Conservation (phyloP, 1,140 invertebrate species). For the Acromyrmex heyeri region DNA sequence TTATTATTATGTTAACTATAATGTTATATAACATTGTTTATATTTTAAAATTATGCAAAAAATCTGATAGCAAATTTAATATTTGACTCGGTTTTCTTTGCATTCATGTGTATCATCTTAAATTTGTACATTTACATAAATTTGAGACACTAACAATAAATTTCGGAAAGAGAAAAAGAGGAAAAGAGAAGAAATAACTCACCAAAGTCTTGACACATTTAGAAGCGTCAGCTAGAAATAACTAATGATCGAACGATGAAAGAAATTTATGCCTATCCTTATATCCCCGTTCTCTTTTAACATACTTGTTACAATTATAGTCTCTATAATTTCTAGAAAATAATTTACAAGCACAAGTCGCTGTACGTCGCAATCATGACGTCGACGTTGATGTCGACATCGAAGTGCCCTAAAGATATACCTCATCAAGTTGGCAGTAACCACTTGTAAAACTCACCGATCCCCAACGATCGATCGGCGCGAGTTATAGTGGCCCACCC, state of each 20-base stretch:
- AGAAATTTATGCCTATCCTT: background rate
- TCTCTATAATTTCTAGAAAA: background rate
- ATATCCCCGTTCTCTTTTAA: background rate
- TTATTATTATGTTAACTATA: background rate
- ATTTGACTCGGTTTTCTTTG: background rate
- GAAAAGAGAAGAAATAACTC: background rate
- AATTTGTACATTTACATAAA: background rate
- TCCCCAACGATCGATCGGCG: conserved; percentile 45
- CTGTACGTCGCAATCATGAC: background rate
- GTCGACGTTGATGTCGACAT: background rate
- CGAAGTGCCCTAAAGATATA: background rate
- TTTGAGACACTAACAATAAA: background rate
- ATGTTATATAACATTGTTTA: background rate
- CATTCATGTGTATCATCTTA: background rate
- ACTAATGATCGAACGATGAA: background rate
- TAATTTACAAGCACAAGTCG: background rate
- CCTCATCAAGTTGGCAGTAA: background rate
- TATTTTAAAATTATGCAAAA: background rate
- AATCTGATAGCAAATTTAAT: background rate
- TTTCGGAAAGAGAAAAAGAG: background rate
- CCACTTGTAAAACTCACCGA: conserved; percentile 18
- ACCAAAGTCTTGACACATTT: background rate
- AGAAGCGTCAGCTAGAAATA: background rate
- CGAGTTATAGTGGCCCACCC: conserved; percentile 23
- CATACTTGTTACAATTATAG: background rate